Evolutionary conservation across 2,888 invertebrate species (phyloP), one percentile per base, ranked within the genome.

Genomic region (Tolmerus cingulatus): DNA sequence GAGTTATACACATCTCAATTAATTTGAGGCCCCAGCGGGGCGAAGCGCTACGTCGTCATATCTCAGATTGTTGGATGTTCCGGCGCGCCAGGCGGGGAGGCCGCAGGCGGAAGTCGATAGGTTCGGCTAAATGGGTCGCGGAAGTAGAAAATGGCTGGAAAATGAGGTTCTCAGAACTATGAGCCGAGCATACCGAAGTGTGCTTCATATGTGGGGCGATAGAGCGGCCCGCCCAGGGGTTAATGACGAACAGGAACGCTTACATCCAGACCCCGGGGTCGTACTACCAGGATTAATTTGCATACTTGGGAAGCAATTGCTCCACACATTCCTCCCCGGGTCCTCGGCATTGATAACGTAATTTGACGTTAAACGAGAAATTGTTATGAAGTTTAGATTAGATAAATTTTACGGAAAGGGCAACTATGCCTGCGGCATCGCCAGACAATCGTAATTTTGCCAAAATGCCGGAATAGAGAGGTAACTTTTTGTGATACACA

Each of bases 281-380:
- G 23, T 66, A 27, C 23, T 66, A 66, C 12, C 0, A 66, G 66
- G 66, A 66, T 66, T 66, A 66, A 66, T 66, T 66, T 66, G 66
- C 66, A 66, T 66, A 66, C 23, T 66, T 66, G 66, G 66, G 19
- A 66, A 66, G 66, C 66, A 66, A 66, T 66, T 66, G 66, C 66
- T 66, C 66, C 66, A 66, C 66, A 66, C 66, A 66, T 66, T 66
- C 66, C 66, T 66, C 66, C 66, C 27, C 27, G 66, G 66, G 66
- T 66, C 66, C 14, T 66, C 66, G 14, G 66, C 66, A 66, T 66
- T 76, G 76, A 76, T 76, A 76, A 76, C 76, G 40, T 76, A 76
- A 76, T 76, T 76, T 76, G 76, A 76, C 37, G 76, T 37, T 76
- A n/a, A 76, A 76, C 40, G 76, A 27, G 40, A 76, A 76, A 76